Conservation (phyloP, 2,797 vertebrate species). For the Alectoris magna region DNA sequence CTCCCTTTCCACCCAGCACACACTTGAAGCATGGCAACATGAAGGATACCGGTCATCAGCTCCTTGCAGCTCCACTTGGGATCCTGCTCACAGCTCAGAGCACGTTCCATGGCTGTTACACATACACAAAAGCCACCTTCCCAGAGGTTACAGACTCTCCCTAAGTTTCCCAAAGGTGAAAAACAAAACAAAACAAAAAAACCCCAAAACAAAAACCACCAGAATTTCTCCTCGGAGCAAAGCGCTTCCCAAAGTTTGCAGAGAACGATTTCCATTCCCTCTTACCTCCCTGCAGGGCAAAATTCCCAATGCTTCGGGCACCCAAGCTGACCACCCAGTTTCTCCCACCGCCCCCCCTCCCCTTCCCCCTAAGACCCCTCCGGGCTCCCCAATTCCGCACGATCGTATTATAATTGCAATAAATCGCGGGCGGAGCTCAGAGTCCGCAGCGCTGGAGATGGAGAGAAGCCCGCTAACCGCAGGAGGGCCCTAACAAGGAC, state of each 20-base stretch:
- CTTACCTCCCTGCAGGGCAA: conserved; percentile 29
- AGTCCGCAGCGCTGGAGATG: too few species aligned
- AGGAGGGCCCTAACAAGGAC: too few species aligned
- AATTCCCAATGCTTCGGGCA: background rate
- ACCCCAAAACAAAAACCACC: background rate
- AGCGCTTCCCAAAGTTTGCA: background rate
- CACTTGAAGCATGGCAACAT: background rate
- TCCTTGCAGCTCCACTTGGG: conserved; percentile 41
- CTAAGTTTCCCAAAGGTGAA: background rate
- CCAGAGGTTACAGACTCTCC: background rate
- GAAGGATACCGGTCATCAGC: conserved; percentile 54
- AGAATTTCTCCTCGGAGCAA: background rate
- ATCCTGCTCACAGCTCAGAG: conserved; percentile 28
- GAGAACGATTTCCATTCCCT: conserved; percentile 21
- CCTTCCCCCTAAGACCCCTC: background rate
- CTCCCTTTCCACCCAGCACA: conserved; percentile 17
- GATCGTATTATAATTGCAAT: background rate
- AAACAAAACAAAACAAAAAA: background rate
- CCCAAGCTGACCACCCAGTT: background rate
- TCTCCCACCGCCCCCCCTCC: background rate
- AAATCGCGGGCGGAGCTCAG: too few species aligned
- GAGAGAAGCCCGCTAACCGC: too few species aligned
- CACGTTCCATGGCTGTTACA: background rate
- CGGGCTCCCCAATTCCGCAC: background rate
- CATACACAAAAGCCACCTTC: background rate